Conservation (phyloP, 2,797 vertebrate species). For the Lagocephalus sceleratus region DNA sequence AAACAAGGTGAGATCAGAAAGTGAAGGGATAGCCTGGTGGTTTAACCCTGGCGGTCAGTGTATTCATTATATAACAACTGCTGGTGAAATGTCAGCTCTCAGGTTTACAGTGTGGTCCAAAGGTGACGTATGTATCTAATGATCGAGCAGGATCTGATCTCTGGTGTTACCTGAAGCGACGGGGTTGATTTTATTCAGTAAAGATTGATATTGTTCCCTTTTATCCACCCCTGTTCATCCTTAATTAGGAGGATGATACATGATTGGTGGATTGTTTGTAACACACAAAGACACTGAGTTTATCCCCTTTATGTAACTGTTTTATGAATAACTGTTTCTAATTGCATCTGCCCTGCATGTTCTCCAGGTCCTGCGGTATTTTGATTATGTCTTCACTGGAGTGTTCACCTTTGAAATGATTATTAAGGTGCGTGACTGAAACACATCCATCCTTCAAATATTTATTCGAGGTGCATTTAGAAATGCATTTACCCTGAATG, state of each 20-base stretch:
- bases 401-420: conserved; percentile 99
- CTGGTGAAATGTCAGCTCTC: conserved; percentile 4
- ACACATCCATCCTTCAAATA: neutral
- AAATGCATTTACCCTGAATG: neutral
- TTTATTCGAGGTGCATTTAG: neutral
- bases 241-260: too few relatives aligned
- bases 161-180: neutral
- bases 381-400: conserved; percentile 97
- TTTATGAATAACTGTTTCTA: neutral
- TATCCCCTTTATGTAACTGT: neutral
- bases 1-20: conserved; percentile 84
- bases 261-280: conserved; percentile 1
- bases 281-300: conserved; percentile 21
- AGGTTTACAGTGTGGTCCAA: conserved; percentile 35
- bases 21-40: neutral
- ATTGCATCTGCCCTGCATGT: conserved; percentile 12
- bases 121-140: conserved; percentile 46
- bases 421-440: conserved; percentile 85
- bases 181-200: neutral
- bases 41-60: neutral
- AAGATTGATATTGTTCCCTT: neutral
- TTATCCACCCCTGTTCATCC: neutral
- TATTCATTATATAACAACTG: too few relatives aligned
- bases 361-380: conserved; percentile 92
- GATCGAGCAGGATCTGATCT: neutral